phyloP scores from a whole-genome alignment of 2,113 vertebrate species.

The Catharus fuscescens region DNA sequence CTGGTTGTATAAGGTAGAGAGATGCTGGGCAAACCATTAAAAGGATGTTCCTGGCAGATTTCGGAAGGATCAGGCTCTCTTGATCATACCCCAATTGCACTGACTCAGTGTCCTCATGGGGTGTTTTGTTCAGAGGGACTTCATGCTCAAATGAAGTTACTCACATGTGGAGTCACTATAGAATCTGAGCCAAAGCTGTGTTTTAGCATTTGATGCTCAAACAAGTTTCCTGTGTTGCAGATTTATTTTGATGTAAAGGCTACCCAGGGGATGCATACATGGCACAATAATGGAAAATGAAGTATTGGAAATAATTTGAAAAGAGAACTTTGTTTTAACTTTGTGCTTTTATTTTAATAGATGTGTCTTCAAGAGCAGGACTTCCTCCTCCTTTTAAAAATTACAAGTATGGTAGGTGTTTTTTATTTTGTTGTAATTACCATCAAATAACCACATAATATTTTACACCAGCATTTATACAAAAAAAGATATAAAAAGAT shows the following conservation, averaged over 20 bases:
- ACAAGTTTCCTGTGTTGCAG: not conserved
- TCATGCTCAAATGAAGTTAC: not conserved
- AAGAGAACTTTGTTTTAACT: not conserved
- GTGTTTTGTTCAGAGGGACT: not conserved
- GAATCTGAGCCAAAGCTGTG: not conserved
- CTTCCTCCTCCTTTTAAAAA: constrained; percentile 89
- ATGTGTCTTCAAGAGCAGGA: constrained; percentile 78
- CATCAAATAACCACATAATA: not conserved
- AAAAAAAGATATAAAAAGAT: not conserved
- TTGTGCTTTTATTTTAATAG: constrained; percentile 69
- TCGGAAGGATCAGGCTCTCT: not conserved
- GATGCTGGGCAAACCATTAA: not conserved
- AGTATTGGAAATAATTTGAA: not conserved
- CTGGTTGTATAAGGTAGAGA: not conserved
- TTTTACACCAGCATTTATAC: not conserved
- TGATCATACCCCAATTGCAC: not conserved
- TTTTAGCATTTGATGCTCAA: not conserved
- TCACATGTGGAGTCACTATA: not conserved
- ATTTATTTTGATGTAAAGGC: not conserved
- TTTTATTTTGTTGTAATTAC: not conserved
- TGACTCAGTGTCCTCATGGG: not conserved
- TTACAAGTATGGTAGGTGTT: constrained; percentile 87
- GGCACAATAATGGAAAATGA: not conserved
- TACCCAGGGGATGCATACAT: not conserved
- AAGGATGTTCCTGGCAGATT: not conserved